Conservation (phyloP, 35 echinoderm and acorn worm genomes). For the Diadema setosum region DNA sequence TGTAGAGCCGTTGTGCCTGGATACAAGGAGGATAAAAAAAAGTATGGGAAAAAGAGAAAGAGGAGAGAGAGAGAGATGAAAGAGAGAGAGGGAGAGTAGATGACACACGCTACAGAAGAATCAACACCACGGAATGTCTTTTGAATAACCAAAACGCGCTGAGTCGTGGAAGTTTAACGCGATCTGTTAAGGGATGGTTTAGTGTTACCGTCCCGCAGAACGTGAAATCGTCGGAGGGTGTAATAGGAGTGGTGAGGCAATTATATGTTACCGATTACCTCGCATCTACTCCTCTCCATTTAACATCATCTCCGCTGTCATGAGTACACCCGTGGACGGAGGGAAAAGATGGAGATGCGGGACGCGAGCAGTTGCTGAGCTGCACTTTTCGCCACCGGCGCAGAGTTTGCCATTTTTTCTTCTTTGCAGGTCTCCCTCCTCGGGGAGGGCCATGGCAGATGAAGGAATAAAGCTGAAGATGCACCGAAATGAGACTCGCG, state of each 20-base stretch:
- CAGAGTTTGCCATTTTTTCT: background rate
- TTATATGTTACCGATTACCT: background rate
- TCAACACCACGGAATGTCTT: background rate
- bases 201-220: background rate
- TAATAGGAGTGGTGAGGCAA: conserved; percentile 21
- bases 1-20: background rate
- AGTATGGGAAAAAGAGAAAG: too few species aligned
- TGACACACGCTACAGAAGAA: background rate
- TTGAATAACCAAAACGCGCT: conserved; percentile 15
- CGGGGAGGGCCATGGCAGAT: background rate
- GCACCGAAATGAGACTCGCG: background rate
- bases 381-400: background rate
- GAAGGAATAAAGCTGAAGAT: background rate
- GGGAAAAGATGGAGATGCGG: too few species aligned
- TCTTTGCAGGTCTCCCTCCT: background rate
- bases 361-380: background rate
- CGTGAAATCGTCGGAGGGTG: background rate
- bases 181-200: conserved; percentile 1
- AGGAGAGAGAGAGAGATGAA: too few species aligned
- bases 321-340: background rate
- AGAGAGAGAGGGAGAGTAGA: background rate
- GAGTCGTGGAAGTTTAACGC: background rate
- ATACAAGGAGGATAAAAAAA: too few species aligned
- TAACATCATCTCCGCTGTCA: conserved; percentile 2
- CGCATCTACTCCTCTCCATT: conserved; percentile 23